Conservation (phyloP, 2,888 invertebrate species). For the Enchytraeus crypticus region DNA sequence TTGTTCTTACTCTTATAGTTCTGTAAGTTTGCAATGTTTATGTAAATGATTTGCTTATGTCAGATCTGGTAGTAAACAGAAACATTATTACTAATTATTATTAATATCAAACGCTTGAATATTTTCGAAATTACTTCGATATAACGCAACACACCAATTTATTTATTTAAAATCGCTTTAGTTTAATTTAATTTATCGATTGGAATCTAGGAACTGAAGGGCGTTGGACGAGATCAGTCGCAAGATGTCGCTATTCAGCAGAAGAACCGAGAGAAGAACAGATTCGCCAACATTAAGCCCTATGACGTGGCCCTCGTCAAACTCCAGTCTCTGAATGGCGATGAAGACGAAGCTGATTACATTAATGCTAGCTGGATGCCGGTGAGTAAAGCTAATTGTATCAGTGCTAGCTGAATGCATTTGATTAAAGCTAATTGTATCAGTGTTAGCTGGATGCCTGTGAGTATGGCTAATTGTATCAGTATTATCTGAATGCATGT, state of each 20-base stretch:
- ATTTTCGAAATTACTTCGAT: no score
- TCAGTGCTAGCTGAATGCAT: not conserved
- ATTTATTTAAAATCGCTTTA: no score
- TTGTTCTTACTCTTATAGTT: no score
- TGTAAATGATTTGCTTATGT: no score
- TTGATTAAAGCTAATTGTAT: not conserved
- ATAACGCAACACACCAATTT: no score
- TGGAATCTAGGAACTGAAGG: not conserved
- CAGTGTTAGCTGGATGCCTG: not conserved
- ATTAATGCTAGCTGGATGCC: constrained; percentile 6
- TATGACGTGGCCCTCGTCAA: constrained; percentile 65
- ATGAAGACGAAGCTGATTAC: not conserved
- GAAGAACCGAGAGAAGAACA: constrained; percentile 84
- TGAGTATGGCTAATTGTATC: no score
- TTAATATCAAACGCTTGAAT: no score
- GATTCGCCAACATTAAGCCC: constrained; percentile 93
- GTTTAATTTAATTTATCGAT: no score
- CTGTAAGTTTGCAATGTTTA: no score
- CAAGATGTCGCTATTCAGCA: not conserved
- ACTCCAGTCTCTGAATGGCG: constrained; percentile 35
- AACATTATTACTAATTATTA: no score
- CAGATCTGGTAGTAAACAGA: no score
- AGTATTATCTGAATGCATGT: not conserved
- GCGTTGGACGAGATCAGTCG: not conserved
- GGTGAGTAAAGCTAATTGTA: no score